A percentile compares a stretch with the other conserved stretches of the same genome.
Evolutionary conservation across 2,113 vertebrate genomes (phyloP).

Genomic region (Indicator indicator): DNA sequence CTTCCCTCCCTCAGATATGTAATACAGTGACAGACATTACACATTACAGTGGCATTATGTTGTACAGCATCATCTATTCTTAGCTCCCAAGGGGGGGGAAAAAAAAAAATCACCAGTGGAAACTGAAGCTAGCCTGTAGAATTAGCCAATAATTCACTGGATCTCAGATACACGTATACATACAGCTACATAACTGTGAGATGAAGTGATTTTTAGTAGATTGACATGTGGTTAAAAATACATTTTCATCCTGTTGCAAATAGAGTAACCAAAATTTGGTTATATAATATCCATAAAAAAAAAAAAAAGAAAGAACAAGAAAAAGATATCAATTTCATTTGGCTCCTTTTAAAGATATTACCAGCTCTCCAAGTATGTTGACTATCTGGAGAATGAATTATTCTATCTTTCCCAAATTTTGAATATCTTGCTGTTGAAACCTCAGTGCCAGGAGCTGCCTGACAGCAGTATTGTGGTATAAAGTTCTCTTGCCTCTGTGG

Average conservation of each 20-base stretch:
- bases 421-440: constrained; percentile 78
- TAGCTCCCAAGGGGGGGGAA: constrained; percentile 11
- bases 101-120: constrained; percentile 55
- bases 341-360: constrained; percentile 64
- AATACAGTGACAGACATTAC: constrained; percentile 15
- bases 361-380: constrained; percentile 64
- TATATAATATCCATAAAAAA: neutral
- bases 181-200: neutral
- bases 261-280: constrained; percentile 52
- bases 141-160: constrained; percentile 21
- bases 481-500: constrained; percentile 58
- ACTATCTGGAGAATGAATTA: constrained; percentile 73
- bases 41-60: constrained; percentile 52
- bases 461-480: constrained; percentile 52
- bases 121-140: constrained; percentile 50
- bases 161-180: neutral
- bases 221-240: constrained; percentile 47
- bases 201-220: constrained; percentile 55
- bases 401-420: constrained; percentile 79
- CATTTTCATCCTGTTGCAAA: constrained; percentile 53
- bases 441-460: constrained; percentile 74
- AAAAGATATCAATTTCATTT: constrained; percentile 18
- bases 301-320: neutral
- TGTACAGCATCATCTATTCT: constrained; percentile 50
- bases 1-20: constrained; percentile 6